These are phyloP conservation scores for Chlorocebus sabaeus DNA, from an alignment of 2,113 vertebrate genomes.

Conservation along the genomic window DNA sequence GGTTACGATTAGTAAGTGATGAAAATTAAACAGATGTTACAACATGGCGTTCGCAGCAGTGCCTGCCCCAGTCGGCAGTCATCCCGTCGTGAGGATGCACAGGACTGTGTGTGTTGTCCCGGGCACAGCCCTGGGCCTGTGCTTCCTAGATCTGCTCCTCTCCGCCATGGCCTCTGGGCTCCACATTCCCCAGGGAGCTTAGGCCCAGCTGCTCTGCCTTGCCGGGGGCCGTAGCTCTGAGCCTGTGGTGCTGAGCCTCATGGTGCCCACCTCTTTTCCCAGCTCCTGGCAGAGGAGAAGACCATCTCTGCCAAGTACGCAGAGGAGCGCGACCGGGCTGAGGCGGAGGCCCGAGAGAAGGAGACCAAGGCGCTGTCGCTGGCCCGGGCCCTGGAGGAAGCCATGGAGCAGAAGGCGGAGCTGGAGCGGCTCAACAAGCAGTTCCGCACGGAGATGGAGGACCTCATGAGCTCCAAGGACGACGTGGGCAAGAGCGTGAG, in stretches of 20 bases:
- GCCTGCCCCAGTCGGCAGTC: not conserved
- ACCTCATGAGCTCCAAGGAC: conserved; percentile 97
- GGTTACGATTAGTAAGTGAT: accelerated
- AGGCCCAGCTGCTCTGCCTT: accelerated
- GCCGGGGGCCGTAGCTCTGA: not conserved
- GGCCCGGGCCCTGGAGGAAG: conserved; percentile 91
- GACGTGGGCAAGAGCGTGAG: conserved; percentile 98
- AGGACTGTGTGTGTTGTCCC: accelerated
- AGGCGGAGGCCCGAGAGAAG: conserved; percentile 89
- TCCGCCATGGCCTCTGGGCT: accelerated
- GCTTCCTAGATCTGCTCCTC: not conserved
- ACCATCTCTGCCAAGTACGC: conserved; percentile 86
- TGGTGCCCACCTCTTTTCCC: not conserved
- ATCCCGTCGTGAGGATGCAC: accelerated
- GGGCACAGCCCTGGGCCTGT: not conserved
- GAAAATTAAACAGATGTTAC: not conserved
- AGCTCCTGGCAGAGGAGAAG: conserved; percentile 89
- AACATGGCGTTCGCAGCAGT: accelerated
- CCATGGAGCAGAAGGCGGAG: conserved; percentile 92
- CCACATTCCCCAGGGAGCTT: accelerated
- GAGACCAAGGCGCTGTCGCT: conserved; percentile 87
- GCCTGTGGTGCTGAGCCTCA: not conserved
- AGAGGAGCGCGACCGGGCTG: conserved; percentile 86
- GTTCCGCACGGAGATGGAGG: conserved; percentile 95
- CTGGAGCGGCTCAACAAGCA: conserved; percentile 94